phyloP scores from a whole-genome alignment of 2,888 invertebrate genomes.

The Stegana nigrithorax region DNA sequence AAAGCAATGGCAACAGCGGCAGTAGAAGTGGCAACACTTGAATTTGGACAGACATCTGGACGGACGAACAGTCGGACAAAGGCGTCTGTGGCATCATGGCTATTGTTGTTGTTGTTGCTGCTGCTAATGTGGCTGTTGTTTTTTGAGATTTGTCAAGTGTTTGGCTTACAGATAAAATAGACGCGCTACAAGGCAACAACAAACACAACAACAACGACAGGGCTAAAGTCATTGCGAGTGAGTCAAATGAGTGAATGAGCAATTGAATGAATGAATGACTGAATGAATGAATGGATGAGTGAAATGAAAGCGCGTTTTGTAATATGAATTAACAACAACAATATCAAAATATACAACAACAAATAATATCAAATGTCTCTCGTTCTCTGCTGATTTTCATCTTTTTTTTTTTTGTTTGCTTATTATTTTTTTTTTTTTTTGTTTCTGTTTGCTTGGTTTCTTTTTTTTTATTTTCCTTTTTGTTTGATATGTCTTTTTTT shows the following conservation, averaged over 20 bases:
- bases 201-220: too few relatives aligned
- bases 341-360: background rate
- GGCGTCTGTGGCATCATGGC: constrained; percentile 35
- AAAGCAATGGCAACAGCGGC: constrained; percentile 14
- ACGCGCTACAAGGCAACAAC: too few relatives aligned
- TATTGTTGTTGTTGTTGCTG: constrained; percentile 27
- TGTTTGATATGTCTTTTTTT: too few relatives aligned
- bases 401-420: too few relatives aligned
- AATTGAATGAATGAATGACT: background rate
- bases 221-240: background rate
- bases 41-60: background rate
- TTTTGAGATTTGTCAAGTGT: constrained; percentile 31
- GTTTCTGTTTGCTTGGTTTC: too few relatives aligned
- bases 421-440: too few relatives aligned
- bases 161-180: constrained; percentile 15
- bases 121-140: constrained; percentile 25
- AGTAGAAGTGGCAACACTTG: background rate
- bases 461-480: too few relatives aligned
- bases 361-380: constrained; percentile 5
- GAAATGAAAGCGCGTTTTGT: background rate
- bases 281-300: background rate
- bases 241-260: background rate
- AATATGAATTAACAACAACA: background rate
- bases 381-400: too few relatives aligned
- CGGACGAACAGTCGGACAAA: background rate